Evolutionary conservation across 2,888 invertebrate species (phyloP).

Genomic region (Vannuccia rotundouncinata): DNA sequence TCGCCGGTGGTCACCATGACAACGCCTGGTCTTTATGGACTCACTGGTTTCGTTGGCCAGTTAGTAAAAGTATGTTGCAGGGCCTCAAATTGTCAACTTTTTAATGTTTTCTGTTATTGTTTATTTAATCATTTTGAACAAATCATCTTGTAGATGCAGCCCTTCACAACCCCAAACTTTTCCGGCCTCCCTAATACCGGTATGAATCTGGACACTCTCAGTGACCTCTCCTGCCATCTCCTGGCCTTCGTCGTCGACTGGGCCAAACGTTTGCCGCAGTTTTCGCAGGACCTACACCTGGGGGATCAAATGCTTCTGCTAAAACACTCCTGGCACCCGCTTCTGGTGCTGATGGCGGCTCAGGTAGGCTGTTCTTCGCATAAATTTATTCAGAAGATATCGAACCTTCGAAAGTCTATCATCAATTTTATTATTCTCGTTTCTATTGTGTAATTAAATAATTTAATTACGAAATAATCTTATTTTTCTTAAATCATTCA

Average conservation of each 20-base stretch:
- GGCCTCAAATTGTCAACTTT: too few species aligned
- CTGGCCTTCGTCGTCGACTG: slow-evolving; percentile 4
- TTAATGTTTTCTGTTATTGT: too few species aligned
- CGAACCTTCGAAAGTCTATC: too few species aligned
- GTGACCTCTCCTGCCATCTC: slow-evolving; percentile 7
- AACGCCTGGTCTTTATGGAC: neutral
- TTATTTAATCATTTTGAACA: too few species aligned
- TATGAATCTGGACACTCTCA: neutral
- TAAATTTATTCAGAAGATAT: too few species aligned
- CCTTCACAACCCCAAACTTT: neutral
- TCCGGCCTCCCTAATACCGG: neutral
- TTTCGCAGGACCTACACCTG: neutral
- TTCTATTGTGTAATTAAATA: too few species aligned
- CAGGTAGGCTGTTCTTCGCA: too few species aligned
- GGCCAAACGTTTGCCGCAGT: slow-evolving; percentile 3
- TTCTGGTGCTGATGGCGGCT: neutral
- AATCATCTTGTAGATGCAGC: neutral
- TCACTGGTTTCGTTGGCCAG: neutral
- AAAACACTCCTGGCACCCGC: neutral
- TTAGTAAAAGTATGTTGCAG: neutral
- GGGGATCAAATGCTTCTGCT: slow-evolving; percentile 5
- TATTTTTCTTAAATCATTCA: too few species aligned
- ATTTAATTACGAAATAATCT: too few species aligned
- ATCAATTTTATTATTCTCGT: too few species aligned
- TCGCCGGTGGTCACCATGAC: neutral